phyloP scores from a whole-genome alignment of 2,113 vertebrate species.

The Callipepla californica region DNA sequence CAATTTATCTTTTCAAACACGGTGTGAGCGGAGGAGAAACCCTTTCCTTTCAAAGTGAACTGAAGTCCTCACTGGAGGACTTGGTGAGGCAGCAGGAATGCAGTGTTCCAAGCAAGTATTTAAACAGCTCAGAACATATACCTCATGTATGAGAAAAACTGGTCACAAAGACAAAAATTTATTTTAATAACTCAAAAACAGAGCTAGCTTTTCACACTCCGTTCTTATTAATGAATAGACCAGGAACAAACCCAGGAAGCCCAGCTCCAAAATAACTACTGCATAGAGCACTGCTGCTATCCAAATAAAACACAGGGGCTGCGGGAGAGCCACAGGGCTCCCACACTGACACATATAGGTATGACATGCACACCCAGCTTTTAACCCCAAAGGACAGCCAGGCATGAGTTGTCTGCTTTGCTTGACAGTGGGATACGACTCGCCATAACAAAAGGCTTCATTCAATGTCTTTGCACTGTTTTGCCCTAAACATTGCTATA shows the following conservation, averaged over 20 bases:
- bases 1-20: conserved; percentile 24
- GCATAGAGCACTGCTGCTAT: background rate
- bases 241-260: background rate
- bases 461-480: background rate
- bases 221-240: conserved; percentile 31
- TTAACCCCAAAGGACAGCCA: background rate
- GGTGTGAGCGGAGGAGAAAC: background rate
- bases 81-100: background rate
- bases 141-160: background rate
- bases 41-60: background rate
- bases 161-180: background rate
- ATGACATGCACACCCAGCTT: background rate
- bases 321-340: conserved; percentile 11
- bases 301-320: background rate
- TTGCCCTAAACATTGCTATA: background rate
- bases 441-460: conserved; percentile 5
- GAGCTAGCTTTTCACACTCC: background rate
- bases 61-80: background rate
- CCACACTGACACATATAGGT: background rate
- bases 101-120: background rate
- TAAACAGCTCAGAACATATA: background rate
- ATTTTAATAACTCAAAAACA: background rate
- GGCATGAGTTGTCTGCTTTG: background rate
- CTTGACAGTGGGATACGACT: background rate
- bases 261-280: conserved; percentile 27